Evolutionary conservation across 2,888 invertebrate genomes (phyloP), one percentile per base, ranked within the genome.

Genomic region (Cosmia pyralina): DNA sequence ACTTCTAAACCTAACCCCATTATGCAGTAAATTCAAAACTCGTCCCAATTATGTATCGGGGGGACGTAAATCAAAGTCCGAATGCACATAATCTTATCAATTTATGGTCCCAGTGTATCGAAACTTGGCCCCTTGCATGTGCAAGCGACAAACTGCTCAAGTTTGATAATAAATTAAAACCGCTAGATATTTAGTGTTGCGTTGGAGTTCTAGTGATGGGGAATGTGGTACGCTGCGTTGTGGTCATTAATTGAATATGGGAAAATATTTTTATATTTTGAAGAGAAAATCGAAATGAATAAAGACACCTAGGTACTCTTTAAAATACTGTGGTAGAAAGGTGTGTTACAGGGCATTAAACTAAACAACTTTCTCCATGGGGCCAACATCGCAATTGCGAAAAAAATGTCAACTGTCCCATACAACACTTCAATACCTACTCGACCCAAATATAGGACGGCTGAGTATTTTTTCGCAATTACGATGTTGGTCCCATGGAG

Each of bases 81-180:
- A 86, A 82, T 80, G 84, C 81, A 88, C 86, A 88, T 87, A 88
- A 90, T 92, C 93, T 94, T 95, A 95, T 95, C 95, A 94, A 95
- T 95, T 95, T 95, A 95, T 94, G 90, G 93, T 90, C 91, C 93
- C 94, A 86, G 79, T 90, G 94, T 94, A 94, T 94, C 92, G 93
- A 92, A 94, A 94, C 92, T 95, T 94, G 89, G 88, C 88, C 91
- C 81, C 86, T 82, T 91, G 90, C 90, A 91, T 91, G 90, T 91
- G 91, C 91, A 92, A 85, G 87, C 90, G 88, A 90, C 91, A 90
- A 92, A 92, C 90, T 91, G 92, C 88, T 88, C 92, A 95, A 95
- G 93, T 95, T 95, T 90, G 89, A 88, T 89, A 88, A 94, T 95
- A 95, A 94, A 95, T 95, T 95, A 93, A 93, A 94, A 94, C 91